phyloP scores from a whole-genome alignment of 2,797 vertebrate genomes.

The Pelobates cultripes region DNA sequence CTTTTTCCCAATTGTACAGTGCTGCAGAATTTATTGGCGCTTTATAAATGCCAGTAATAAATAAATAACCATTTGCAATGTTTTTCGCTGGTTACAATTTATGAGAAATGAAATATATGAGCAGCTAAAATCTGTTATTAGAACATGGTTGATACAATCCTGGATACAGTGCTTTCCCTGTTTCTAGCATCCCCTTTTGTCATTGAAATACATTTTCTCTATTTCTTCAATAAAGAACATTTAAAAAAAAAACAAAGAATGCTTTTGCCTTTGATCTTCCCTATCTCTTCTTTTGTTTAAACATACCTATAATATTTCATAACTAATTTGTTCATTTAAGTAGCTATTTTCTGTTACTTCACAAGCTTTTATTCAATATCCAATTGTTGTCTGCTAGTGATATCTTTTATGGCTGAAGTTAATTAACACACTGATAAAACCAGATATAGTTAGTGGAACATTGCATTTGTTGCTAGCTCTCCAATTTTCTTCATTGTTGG shows the following conservation, averaged over 20 bases:
- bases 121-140: too few relatives aligned
- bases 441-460: constrained; percentile 30
- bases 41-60: too few relatives aligned
- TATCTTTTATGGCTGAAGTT: constrained; percentile 36
- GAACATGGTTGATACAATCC: too few relatives aligned
- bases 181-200: neutral
- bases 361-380: constrained; percentile 31
- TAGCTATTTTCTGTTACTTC: neutral
- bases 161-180: too few relatives aligned
- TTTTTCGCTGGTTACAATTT: too few relatives aligned
- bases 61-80: too few relatives aligned
- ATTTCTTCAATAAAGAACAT: neutral
- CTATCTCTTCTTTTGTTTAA: neutral
- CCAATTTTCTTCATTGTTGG: constrained; percentile 16
- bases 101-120: too few relatives aligned
- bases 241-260: neutral
- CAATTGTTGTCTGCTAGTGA: constrained; percentile 17
- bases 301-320: neutral
- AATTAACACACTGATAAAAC: constrained; percentile 37
- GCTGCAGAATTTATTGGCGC: too few relatives aligned
- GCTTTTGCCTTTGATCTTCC: neutral
- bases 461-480: constrained; percentile 29
- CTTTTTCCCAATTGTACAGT: too few relatives aligned
- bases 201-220: neutral
- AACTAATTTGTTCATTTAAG: neutral